phyloP scores from a whole-genome alignment of 2,797 vertebrate species.

The Centropyge bicolor region DNA sequence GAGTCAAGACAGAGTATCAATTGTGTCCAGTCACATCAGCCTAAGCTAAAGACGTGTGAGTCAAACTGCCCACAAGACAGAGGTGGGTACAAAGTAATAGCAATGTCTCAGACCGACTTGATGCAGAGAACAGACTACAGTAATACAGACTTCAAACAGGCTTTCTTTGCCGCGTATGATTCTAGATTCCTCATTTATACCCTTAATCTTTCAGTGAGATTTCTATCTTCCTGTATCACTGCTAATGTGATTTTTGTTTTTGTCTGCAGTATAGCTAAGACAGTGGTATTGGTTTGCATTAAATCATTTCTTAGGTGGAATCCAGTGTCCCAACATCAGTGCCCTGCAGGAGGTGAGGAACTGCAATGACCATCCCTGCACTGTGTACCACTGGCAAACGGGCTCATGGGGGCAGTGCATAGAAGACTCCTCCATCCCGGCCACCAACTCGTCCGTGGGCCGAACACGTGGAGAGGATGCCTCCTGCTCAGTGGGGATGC shows the following conservation, averaged over 20 bases:
- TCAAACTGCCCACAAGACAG: not conserved
- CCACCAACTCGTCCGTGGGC: slow-evolving; percentile 88
- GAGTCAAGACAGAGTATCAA: not conserved
- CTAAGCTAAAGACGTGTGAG: not conserved
- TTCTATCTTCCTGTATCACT: not conserved
- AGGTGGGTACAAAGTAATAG: not conserved
- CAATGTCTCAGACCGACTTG: not conserved
- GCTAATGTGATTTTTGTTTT: not conserved
- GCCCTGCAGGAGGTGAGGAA: slow-evolving; percentile 91
- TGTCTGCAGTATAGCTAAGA: not conserved
- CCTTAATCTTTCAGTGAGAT: not conserved
- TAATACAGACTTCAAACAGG: not conserved
- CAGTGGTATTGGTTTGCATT: not conserved
- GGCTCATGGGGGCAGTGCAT: slow-evolving; percentile 95
- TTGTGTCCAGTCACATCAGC: not conserved
- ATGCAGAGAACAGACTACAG: not conserved
- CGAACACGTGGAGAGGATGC: slow-evolving; percentile 82
- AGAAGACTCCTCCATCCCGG: slow-evolving; percentile 92
- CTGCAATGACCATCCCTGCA: slow-evolving; percentile 97
- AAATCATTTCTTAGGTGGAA: slow-evolving; percentile 84
- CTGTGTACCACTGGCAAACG: slow-evolving; percentile 98
- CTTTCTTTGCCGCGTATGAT: not conserved
- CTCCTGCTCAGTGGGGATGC: slow-evolving; percentile 94
- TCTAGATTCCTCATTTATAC: not conserved
- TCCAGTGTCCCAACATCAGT: slow-evolving; percentile 92